Evolutionary conservation across 2,113 vertebrate species (phyloP).

Genomic region (Gulo gulo): DNA sequence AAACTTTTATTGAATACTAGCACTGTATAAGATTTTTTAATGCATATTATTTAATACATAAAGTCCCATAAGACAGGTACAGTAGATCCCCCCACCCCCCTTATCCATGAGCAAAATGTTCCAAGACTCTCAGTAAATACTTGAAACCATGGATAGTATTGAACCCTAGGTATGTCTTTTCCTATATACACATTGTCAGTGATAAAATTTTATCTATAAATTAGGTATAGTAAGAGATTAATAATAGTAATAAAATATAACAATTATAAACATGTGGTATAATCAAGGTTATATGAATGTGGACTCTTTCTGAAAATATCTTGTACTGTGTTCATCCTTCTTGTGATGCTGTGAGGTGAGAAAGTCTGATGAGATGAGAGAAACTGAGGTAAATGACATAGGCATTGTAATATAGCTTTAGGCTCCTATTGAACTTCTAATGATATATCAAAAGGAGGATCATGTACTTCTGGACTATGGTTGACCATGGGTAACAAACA

Average conservation of each 20-base stretch:
- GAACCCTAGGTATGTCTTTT: not conserved
- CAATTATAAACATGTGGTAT: not conserved
- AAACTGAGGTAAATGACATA: not conserved
- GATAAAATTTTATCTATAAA: not conserved
- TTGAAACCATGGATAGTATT: not conserved
- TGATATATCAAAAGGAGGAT: not conserved
- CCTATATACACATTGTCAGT: not conserved
- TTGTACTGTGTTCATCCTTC: not conserved
- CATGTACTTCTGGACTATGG: not conserved
- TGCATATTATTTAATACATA: not conserved
- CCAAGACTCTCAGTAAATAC: not conserved
- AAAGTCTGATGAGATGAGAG: not conserved
- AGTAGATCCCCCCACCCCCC: not conserved
- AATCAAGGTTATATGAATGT: not conserved
- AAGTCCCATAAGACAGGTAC: not conserved
- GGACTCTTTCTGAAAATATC: not conserved
- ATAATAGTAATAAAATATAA: not conserved
- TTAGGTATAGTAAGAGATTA: not conserved
- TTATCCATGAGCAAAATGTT: not conserved
- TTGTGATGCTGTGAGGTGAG: not conserved
- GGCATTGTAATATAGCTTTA: not conserved
- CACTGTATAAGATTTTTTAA: not conserved
- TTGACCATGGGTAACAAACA: not conserved
- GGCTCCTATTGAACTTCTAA: not conserved
- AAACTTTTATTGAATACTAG: not conserved